Evolutionary conservation across 2,113 vertebrate species (phyloP).

Genomic region (Scartelaos histophorus): DNA sequence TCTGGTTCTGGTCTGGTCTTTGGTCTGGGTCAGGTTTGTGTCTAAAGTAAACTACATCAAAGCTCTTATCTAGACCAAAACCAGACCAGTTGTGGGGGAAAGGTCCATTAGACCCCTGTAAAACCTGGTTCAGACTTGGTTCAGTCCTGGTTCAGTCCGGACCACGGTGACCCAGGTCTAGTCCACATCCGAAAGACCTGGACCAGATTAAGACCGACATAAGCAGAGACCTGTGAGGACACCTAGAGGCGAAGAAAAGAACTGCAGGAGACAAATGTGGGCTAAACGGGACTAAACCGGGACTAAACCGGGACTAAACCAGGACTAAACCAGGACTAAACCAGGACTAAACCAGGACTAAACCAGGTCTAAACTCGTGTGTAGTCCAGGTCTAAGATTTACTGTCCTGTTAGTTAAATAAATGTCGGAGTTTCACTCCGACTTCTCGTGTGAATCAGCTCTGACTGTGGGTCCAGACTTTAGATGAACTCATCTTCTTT

Average conservation of each 20-base stretch:
- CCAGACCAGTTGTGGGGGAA: not conserved
- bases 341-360: not conserved
- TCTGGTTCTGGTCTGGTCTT: not conserved
- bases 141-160: not conserved
- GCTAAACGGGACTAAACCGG: not conserved
- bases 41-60: not conserved
- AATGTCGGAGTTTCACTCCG: no score
- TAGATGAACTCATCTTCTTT: no score
- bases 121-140: not conserved
- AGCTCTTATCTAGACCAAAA: not conserved
- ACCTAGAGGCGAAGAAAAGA: not conserved
- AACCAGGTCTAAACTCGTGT: not conserved
- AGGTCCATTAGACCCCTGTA: not conserved
- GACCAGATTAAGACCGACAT: not conserved
- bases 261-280: not conserved
- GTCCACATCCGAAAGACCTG: not conserved
- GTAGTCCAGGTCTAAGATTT: not conserved
- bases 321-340: not conserved
- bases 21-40: not conserved
- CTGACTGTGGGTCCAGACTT: no score
- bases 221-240: not conserved
- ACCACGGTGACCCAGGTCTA: not conserved
- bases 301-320: not conserved
- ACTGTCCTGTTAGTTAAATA: no score
- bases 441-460: no score